Evolutionary conservation across 2,113 vertebrate species (phyloP), one percentile per base, ranked within the genome.

Genomic region (zebrafish (Danio rerio)): DNA sequence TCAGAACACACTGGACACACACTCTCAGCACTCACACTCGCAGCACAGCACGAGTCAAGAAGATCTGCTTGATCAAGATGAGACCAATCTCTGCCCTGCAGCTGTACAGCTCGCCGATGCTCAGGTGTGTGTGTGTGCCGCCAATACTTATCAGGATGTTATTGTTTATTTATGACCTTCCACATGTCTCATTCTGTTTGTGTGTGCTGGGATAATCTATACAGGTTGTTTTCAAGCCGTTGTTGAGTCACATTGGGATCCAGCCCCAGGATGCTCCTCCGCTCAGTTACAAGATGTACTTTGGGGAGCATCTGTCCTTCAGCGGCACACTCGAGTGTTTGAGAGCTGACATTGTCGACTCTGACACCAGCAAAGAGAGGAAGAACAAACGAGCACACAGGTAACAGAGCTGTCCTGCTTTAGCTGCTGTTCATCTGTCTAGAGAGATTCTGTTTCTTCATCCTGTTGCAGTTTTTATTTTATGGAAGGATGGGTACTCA

Each of bases 41-140:
- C 97, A 99, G 90, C 97, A 95, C 86, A 99, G 98, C 93, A 97
- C 95, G 43, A 99, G 98, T 85, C 97, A 99, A 90, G 98, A 99
- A 18, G 97, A 98, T 78, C 94, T 98, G 50, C 95, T 92, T 1
- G 96, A 97, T 52, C 93, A 96, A 0, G 97, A 98, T 87, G 98
- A 98, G 85, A 96, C 95, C 2, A 98, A 96, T 86, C 95, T 95
- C 82, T 98, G 97, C 10, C 97, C 97, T 7, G 97, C 96, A 73
- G 98, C 98, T 18, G 98, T 99, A 65, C 98, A 99, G 82, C 93
- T 99, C 59, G 98, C 98, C n/a, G 98, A 99, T 68, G 98, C 98
- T 49, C 98, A 99, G 95, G 98, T 70, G 6, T 42, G 49, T 12
- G 53, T 50, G 49, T 52, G 49, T 52, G 31, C 49, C 20, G 52